These are phyloP conservation scores for Aselliscus stoliczkanus DNA, from an alignment of 2,797 vertebrate species.

Conservation along the genomic window DNA sequence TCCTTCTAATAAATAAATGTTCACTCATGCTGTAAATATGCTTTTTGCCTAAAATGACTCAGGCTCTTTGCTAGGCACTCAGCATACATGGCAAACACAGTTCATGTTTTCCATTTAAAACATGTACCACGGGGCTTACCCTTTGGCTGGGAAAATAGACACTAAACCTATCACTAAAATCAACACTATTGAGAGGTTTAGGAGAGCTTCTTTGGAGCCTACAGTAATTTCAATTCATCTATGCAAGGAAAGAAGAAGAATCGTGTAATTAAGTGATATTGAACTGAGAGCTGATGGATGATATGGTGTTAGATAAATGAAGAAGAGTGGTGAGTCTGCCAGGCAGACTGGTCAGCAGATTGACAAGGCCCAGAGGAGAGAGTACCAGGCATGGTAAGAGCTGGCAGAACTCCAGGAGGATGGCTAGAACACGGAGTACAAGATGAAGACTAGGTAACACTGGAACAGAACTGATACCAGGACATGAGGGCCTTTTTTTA, in stretches of 20 bases:
- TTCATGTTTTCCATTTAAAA: not conserved
- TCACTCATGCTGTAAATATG: not conserved
- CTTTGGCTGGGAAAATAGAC: not conserved
- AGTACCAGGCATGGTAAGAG: accelerated
- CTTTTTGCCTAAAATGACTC: not conserved
- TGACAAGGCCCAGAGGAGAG: not conserved
- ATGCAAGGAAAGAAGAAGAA: not conserved
- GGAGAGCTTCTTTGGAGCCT: not conserved
- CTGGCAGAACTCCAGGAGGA: not conserved
- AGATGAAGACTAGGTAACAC: no score
- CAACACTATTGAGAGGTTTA: not conserved
- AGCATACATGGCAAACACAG: not conserved
- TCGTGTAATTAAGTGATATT: not conserved
- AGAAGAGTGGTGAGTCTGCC: not conserved
- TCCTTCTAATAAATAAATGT: not conserved
- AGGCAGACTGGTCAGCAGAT: not conserved
- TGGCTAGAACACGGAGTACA: not conserved
- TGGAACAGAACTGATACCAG: not conserved
- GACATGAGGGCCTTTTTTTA: not conserved
- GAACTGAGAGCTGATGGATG: not conserved
- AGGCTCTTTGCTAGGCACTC: not conserved
- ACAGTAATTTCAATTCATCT: not conserved
- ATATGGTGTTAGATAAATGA: not conserved
- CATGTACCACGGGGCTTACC: not conserved
- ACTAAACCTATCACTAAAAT: not conserved